Evolutionary conservation across 64 coral and sea anemone genomes (phyloP).

Genomic region (Pocillopora damicornis): DNA sequence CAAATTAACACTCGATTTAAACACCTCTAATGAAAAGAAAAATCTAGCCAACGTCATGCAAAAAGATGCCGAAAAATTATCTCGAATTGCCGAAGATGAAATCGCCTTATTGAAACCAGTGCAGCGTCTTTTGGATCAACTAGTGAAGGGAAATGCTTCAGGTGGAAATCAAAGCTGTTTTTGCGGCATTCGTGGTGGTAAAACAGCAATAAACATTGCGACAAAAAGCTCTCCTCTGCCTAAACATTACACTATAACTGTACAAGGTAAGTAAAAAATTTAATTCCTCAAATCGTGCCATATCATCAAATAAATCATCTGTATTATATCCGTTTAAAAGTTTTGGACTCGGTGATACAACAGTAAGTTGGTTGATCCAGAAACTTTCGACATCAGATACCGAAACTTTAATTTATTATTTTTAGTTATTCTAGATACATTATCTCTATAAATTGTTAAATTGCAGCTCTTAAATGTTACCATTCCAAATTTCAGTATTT

Average conservation of each 20-base stretch:
- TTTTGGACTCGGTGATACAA: too few relatives aligned
- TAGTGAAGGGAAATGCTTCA: background rate
- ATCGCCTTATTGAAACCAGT: background rate
- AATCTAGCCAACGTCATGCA: background rate
- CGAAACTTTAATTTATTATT: too few relatives aligned
- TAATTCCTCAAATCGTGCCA: background rate
- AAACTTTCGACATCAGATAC: too few relatives aligned
- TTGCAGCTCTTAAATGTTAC: too few relatives aligned
- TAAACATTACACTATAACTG: constrained; percentile 12
- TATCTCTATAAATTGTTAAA: too few relatives aligned
- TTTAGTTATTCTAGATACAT: too few relatives aligned
- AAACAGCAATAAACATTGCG: background rate
- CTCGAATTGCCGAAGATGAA: background rate
- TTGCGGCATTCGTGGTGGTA: background rate
- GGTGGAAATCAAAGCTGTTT: background rate
- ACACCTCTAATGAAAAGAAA: constrained; percentile 31
- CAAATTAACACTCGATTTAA: constrained; percentile 8
- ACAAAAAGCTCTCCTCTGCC: background rate
- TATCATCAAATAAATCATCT: too few relatives aligned
- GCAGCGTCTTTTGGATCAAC: constrained; percentile 11
- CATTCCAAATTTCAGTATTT: too few relatives aligned
- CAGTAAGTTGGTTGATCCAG: too few relatives aligned
- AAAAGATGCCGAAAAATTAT: background rate
- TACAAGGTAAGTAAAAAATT: background rate
- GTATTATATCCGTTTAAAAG: too few relatives aligned